Evolutionary conservation across 2,888 invertebrate genomes (phyloP), one percentile per base, ranked within the genome.

Genomic region (Octodonta nipae): DNA sequence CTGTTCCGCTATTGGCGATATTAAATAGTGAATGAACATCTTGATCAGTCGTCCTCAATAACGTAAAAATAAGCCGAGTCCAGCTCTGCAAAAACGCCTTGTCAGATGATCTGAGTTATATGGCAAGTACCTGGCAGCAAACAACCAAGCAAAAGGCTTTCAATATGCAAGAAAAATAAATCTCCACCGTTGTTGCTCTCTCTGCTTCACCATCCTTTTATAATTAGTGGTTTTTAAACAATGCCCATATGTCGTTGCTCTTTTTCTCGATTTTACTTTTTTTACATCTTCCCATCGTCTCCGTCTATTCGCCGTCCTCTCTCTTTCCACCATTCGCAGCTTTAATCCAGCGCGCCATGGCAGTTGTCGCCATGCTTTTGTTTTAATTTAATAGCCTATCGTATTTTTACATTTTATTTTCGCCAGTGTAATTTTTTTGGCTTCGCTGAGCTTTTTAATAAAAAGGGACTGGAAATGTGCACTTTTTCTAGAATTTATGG

Each of bases 151-250:
- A 49, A 22, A 51, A 55, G 55, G 47, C 56, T 59, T 58, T 60
- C 60, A 60, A 60, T 61, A 61, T 60, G 58, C 61, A 60, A 60
- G 60, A 60, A 60, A 60, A 60, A 60, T 61, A 60, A 61, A 61
- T 61, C 59, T 60, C 54, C 49, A 47, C 43, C 45, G 42, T 44
- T 46, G 40, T 42, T 37, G n/a, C 37, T 37, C 36, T 36, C 40
- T 46, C 44, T 46, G 45, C 48, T 50, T 47, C 49, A 52, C 52
- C 55, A 49, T 44, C 52, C 52, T 52, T 55, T 59, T 59, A 58
- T 58, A 61, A 61, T 61, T 61, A 61, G 60, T 58, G 60, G 54
- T 58, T 60, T 59, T 60, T 59, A 58, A 60, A 60, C 60, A 59
- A 61, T 60, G 58, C 56, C 53, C 49, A 49, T 50, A 49, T 49